Evolutionary conservation across 2,797 vertebrate genomes (phyloP).

Genomic region (Cyclopterus lumpus): DNA sequence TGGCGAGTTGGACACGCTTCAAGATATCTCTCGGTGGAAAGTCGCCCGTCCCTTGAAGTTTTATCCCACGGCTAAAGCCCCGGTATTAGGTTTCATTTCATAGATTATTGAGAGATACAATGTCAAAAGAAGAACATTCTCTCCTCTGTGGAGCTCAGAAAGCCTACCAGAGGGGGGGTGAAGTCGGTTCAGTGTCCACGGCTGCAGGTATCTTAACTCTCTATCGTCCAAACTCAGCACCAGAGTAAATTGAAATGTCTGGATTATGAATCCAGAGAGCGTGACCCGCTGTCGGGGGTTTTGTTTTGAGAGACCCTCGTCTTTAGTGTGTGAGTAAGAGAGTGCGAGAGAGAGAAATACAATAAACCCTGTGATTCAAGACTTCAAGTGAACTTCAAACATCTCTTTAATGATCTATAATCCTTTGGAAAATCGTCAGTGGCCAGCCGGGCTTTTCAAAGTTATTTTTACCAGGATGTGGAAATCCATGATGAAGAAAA

Average conservation of each 20-base stretch:
- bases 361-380: constrained; percentile 50
- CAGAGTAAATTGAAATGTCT: constrained; percentile 75
- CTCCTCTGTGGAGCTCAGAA: constrained; percentile 43
- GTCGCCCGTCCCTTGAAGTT: constrained; percentile 64
- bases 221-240: constrained; percentile 57
- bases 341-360: constrained; percentile 17
- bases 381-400: constrained; percentile 70
- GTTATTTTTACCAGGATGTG: constrained; percentile 62
- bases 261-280: constrained; percentile 64
- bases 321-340: constrained; percentile 1
- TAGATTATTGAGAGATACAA: constrained; percentile 66
- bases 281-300: constrained; percentile 38
- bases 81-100: constrained; percentile 70
- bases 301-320: constrained; percentile 15
- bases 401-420: constrained; percentile 77
- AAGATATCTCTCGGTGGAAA: constrained; percentile 67
- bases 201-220: constrained; percentile 63
- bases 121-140: constrained; percentile 64
- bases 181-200: constrained; percentile 45
- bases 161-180: constrained; percentile 34
- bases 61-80: constrained; percentile 62
- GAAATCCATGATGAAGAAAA: constrained; percentile 54
- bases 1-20: constrained; percentile 38
- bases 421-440: constrained; percentile 69
- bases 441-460: constrained; percentile 47